Evolutionary conservation across 2,797 vertebrate species (phyloP), one percentile per base, ranked within the genome.

Genomic region (Neopelma chrysocephalum): DNA sequence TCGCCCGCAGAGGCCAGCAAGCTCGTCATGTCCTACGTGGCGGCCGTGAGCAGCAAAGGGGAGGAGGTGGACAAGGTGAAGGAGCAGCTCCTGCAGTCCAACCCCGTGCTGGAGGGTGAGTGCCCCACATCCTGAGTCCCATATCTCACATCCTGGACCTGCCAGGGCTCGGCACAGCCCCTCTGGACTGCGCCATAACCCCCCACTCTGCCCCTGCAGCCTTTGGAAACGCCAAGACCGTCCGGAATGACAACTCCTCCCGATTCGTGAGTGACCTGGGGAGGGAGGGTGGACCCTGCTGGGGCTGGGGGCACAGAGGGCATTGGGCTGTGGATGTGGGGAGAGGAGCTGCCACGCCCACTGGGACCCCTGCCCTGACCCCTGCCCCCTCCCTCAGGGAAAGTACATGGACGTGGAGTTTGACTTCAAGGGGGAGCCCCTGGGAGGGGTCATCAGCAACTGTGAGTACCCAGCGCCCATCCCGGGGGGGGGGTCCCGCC

Each of bases 361-460:
- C 0, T 0, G 8, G 22, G 27, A 48, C 86, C 48, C 31, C 12
- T 19, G 15, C 26, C 62, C 94, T 84, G n/a, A 78, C 26, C 56
- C 69, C 32, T 34, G 11, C 25, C 73, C 34, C 29, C 1, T 97
- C 75, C 86, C 45, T 60, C 85, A 97, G 98, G 98, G 98, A 57
- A 98, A 98, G 76, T 98, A 98, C 96, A 98, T 98, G 98, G 98
- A 98, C 11, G 97, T 98, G 45, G 98, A 98, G 71, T 98, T 98
- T n/a, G 98, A 98, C 97, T 98, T 98, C 97, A 98, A 98, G 70
- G 98, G 98, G 13, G 97, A 97, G 12, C 98, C 98, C 11, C 92
- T 98, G 14, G 98, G 98, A 42, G 98, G 98, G 3, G 96, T 98
- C 91, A 98, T 98, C 84, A 98, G 94, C 80, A 98, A 98, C 96